Conservation (phyloP, 37 sponge, comb jelly and placozoan species). For the Ephydatia muelleri region DNA sequence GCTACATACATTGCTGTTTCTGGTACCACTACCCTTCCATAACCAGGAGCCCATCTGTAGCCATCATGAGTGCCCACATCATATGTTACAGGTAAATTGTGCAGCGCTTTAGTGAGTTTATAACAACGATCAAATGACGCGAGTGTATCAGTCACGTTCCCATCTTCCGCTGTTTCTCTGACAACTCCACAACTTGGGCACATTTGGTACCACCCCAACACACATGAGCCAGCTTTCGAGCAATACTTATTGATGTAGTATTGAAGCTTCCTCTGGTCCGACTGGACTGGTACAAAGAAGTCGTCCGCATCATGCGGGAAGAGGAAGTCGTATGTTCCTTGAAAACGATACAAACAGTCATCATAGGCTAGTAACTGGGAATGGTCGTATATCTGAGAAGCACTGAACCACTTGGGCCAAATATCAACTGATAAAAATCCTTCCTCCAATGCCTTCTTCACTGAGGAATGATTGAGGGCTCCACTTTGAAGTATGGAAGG, state of each 20-base stretch:
- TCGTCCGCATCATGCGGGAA: conserved; percentile 41
- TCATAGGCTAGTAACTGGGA: conserved; percentile 26
- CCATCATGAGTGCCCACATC: conserved; percentile 17
- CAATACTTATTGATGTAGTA: conserved; percentile 42
- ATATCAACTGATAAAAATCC: conserved; percentile 33
- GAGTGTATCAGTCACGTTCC: conserved; percentile 20
- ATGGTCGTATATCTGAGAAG: conserved; percentile 19
- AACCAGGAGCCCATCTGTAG: background rate
- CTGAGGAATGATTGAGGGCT: background rate
- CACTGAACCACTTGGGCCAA: conserved; percentile 25
- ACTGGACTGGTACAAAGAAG: conserved; percentile 36
- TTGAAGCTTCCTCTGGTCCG: conserved; percentile 16
- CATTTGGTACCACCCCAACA: conserved; percentile 25
- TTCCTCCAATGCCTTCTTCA: background rate
- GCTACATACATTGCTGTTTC: conserved; percentile 8
- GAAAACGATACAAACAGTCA: conserved; percentile 44
- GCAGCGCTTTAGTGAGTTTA: background rate
- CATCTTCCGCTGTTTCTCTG: background rate
- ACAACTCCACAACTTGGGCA: conserved; percentile 31
- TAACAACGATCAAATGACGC: background rate
- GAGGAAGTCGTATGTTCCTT: conserved; percentile 37
- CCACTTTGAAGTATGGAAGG: background rate
- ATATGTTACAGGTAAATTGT: background rate
- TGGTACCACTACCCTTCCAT: background rate
- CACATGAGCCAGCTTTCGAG: conserved; percentile 12